Percentiles rank a stretch among this genome's conserved stretches.
These are phyloP conservation scores for Schizopygopsis pylzovi DNA, from an alignment of 2,797 vertebrate species.

Conservation along the genomic window DNA sequence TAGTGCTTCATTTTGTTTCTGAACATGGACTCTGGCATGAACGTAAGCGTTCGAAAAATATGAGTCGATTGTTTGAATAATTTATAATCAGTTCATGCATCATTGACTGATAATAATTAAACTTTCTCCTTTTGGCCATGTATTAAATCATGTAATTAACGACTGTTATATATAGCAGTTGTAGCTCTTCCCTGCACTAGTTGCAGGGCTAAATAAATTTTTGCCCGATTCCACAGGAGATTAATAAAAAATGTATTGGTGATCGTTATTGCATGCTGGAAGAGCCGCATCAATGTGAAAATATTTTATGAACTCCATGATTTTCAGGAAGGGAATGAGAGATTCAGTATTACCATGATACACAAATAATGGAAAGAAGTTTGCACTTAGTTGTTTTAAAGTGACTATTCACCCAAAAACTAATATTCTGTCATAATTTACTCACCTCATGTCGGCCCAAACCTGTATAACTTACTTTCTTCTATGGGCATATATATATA, in stretches of 20 bases:
- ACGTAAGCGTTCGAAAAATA: neutral
- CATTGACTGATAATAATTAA: slow-evolving; percentile 44
- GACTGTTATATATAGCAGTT: slow-evolving; percentile 39
- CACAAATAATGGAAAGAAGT: neutral
- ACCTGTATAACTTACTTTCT: neutral
- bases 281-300: neutral
- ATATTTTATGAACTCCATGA: slow-evolving; percentile 5
- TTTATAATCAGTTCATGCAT: slow-evolving; percentile 21
- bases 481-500: neutral
- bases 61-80: neutral
- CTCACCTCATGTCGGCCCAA: neutral
- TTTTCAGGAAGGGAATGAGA: neutral
- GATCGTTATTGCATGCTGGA: slow-evolving; percentile 36
- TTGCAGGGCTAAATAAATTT: slow-evolving; percentile 42
- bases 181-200: slow-evolving; percentile 15
- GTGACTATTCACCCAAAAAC: neutral
- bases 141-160: slow-evolving; percentile 31
- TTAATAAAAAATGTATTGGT: slow-evolving; percentile 44
- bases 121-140: slow-evolving; percentile 20
- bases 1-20: neutral
- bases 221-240: slow-evolving; percentile 37
- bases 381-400: neutral
- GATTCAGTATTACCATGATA: neutral
- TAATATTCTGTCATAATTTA: neutral
- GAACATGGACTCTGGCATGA: neutral